Base-by-base conservation (phyloP, 2,797 vertebrate species). In the Cyclura pinguis region DNA sequence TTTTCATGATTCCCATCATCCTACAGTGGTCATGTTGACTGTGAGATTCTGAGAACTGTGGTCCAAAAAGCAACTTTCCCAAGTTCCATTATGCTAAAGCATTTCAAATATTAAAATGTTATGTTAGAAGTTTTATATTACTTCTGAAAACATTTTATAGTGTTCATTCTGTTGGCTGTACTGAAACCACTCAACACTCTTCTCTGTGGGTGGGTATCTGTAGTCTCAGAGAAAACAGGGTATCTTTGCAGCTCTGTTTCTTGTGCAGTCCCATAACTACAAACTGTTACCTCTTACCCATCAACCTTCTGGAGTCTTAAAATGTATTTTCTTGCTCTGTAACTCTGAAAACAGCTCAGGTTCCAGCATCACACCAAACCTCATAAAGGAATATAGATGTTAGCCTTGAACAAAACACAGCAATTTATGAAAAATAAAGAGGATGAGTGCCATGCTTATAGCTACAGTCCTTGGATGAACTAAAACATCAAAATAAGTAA, bases 401-500 rank as follows among this genome's bases (percentile, higher is more conserved):
- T 87, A 84, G 87, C 67, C 81, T 10, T 0, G 67, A 14, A 83
- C 24, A 59, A 73, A 73, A 88, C 89, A 18, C 89, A 93, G 0
- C 78, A 73, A 82, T 90, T 93, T 89, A 74, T 93, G 94, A 90
- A 87, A 92, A 93, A 93, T 91, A 62, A 89, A 92, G 47, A 4
- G 22, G n/a, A 18, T 20, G 6, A 20, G 9, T 6, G 93, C 95
- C 91, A 82, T 93, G 94, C 92, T 95, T 92, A 93, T 95, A 92
- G 0, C 27, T 91, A 89, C 76, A 93, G 85, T 91, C 86, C 93
- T 1, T 0, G 88, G 88, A 84, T 92, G 94, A 93, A 95, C 94
- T 93, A 93, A 96, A 95, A 92, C 89, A 92, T 95, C 94, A 92
- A 92, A 94, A 93, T 91, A 82, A 93, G 18, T 89, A 94, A 90